phyloP scores from a whole-genome alignment of 2,888 invertebrate species.

The Morpho deidamia region DNA sequence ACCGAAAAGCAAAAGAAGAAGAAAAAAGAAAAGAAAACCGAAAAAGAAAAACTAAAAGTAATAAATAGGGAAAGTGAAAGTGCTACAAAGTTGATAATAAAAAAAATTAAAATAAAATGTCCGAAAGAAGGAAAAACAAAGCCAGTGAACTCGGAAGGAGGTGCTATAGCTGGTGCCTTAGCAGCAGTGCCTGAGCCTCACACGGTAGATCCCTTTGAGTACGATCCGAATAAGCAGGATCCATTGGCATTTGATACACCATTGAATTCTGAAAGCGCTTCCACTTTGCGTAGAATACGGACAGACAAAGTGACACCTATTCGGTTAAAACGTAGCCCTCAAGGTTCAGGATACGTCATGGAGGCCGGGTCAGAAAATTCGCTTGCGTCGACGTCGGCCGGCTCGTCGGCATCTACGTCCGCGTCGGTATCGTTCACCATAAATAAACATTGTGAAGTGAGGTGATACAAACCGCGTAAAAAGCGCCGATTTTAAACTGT shows the following conservation, averaged over 20 bases:
- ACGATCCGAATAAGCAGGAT: constrained; percentile 65
- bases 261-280: constrained; percentile 53
- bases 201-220: constrained; percentile 61
- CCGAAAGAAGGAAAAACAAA: constrained; percentile 58
- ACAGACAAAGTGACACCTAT: constrained; percentile 87
- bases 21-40: constrained; percentile 74
- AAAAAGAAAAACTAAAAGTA: constrained; percentile 76
- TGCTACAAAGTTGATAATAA: constrained; percentile 87
- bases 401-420: constrained; percentile 30
- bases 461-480: constrained; percentile 82
- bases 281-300: constrained; percentile 77
- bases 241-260: constrained; percentile 66
- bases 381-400: constrained; percentile 31
- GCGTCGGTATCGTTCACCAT: constrained; percentile 71
- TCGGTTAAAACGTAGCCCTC: constrained; percentile 89
- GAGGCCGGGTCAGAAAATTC: constrained; percentile 47
- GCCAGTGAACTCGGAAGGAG: constrained; percentile 40
- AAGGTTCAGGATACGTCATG: constrained; percentile 85
- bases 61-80: constrained; percentile 73
- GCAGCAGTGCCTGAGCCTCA: constrained; percentile 46
- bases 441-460: constrained; percentile 92
- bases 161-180: constrained; percentile 34
- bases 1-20: constrained; percentile 67
- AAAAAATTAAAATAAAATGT: constrained; percentile 85
- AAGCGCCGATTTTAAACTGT: constrained; percentile 24